Evolutionary conservation across 23 tunicate genomes (phyloP).

Genomic region (Styela plicata): DNA sequence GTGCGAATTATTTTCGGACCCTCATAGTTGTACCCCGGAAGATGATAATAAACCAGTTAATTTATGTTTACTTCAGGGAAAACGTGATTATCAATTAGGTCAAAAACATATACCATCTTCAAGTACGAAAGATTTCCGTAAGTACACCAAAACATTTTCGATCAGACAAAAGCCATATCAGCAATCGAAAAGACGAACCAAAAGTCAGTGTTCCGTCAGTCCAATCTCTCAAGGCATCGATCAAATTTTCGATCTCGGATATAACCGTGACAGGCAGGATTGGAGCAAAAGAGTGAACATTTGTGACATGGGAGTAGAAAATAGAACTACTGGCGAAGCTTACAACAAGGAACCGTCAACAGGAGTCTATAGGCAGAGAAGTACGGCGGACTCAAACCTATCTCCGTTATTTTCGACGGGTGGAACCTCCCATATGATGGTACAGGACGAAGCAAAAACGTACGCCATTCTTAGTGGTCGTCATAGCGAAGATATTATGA

Average conservation of each 20-base stretch:
- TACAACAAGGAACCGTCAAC: constrained; percentile 5
- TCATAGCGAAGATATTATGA: constrained; percentile 27
- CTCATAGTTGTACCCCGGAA: not conserved
- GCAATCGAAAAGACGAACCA: not conserved
- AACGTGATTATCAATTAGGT: constrained; percentile 12
- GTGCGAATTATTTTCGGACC: not conserved
- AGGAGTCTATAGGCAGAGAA: not conserved
- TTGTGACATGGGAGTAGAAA: constrained; percentile 29
- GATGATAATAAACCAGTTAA: constrained; percentile 21
- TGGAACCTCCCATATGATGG: constrained; percentile 36
- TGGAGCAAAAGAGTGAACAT: not conserved
- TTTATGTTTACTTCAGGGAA: constrained; percentile 30
- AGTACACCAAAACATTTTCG: constrained; percentile 18
- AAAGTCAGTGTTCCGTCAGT: constrained; percentile 18
- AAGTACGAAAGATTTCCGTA: constrained; percentile 7
- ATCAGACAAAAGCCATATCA: constrained; percentile 11
- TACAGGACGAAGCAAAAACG: constrained; percentile 32
- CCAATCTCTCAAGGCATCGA: not conserved
- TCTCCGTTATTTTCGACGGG: constrained; percentile 7
- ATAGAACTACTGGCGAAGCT: not conserved
- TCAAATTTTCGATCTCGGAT: not conserved
- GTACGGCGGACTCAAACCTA: constrained; percentile 6
- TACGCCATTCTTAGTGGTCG: constrained; percentile 30
- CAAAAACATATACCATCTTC: not conserved
- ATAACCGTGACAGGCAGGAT: not conserved